Percentiles rank a stretch among this genome's conserved stretches.
Evolutionary conservation across 2,797 vertebrate species (phyloP).

Genomic region (Rhinogobio ventralis): DNA sequence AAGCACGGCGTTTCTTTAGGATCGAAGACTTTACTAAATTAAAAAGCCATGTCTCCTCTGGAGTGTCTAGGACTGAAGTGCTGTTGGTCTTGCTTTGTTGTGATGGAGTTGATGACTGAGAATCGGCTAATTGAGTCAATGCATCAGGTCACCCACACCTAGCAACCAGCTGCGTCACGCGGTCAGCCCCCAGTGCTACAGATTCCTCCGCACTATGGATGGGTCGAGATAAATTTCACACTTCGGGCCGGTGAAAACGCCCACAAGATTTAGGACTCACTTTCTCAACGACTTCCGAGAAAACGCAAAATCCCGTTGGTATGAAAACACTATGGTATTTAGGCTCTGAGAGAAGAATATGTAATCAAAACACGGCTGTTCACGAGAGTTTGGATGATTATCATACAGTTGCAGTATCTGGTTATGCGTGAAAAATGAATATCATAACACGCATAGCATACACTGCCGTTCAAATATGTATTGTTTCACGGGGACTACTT

Average conservation of each 20-base stretch:
- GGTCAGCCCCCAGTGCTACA: conserved; percentile 56
- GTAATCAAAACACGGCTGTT: neutral
- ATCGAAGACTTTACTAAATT: conserved; percentile 63
- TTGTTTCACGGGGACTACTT: conserved; percentile 73
- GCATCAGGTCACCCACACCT: conserved; percentile 83
- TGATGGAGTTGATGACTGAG: conserved; percentile 80
- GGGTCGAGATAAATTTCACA: conserved; percentile 36
- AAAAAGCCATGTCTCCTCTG: conserved; percentile 80
- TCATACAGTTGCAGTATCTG: conserved; percentile 4
- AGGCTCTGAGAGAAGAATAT: neutral
- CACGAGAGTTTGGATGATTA: neutral
- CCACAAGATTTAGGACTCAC: conserved; percentile 43
- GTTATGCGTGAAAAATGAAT: conserved; percentile 44
- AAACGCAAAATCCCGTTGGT: conserved; percentile 10
- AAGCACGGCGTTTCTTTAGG: conserved; percentile 77
- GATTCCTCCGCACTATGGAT: conserved; percentile 70
- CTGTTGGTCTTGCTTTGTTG: conserved; percentile 77
- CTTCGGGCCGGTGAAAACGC: conserved; percentile 41
- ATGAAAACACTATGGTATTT: neutral
- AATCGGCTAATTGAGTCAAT: conserved; percentile 74
- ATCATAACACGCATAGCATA: conserved; percentile 24
- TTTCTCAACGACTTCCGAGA: conserved; percentile 4
- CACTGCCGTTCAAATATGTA: conserved; percentile 46
- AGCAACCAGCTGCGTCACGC: conserved; percentile 84
- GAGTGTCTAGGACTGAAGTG: conserved; percentile 69